Percentiles rank a stretch among this genome's conserved stretches.
phyloP scores from a whole-genome alignment of 2,888 invertebrate genomes.

The Orthosia gracilis region DNA sequence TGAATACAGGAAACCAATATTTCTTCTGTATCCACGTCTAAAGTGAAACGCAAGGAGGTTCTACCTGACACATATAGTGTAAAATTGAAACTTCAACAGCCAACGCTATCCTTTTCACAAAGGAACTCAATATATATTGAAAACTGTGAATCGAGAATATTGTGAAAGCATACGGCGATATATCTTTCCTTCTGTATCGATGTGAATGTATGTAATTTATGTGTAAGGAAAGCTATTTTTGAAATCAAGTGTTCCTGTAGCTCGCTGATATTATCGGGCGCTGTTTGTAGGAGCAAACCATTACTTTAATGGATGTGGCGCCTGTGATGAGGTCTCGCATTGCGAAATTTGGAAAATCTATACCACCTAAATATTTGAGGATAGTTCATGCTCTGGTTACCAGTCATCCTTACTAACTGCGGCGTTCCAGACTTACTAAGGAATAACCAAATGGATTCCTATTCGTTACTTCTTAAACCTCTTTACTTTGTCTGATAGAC shows the following conservation, averaged over 20 bases:
- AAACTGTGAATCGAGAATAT: slow-evolving; percentile 76
- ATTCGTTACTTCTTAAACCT: not conserved
- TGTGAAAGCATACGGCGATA: slow-evolving; percentile 69
- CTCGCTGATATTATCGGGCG: slow-evolving; percentile 16
- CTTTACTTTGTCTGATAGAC: no score
- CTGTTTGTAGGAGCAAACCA: slow-evolving; percentile 16
- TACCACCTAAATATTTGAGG: not conserved
- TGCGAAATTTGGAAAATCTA: not conserved
- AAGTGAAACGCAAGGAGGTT: slow-evolving; percentile 56
- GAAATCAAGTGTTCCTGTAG: slow-evolving; percentile 41
- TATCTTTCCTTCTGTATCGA: slow-evolving; percentile 58
- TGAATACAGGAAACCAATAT: slow-evolving; percentile 58
- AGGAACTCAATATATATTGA: slow-evolving; percentile 77
- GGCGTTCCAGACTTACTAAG: not conserved
- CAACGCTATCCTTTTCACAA: slow-evolving; percentile 72
- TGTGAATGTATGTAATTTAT: slow-evolving; percentile 59
- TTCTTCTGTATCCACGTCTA: slow-evolving; percentile 51
- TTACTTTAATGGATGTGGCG: slow-evolving; percentile 27
- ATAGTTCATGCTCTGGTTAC: not conserved
- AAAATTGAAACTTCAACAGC: slow-evolving; percentile 72
- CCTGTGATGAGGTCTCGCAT: not conserved
- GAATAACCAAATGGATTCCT: not conserved
- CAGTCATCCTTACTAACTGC: not conserved
- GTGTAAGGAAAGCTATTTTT: slow-evolving; percentile 52
- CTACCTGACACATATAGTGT: slow-evolving; percentile 63